Conservation (phyloP, 1,140 invertebrate species). For the Odontomachus brunneus region DNA sequence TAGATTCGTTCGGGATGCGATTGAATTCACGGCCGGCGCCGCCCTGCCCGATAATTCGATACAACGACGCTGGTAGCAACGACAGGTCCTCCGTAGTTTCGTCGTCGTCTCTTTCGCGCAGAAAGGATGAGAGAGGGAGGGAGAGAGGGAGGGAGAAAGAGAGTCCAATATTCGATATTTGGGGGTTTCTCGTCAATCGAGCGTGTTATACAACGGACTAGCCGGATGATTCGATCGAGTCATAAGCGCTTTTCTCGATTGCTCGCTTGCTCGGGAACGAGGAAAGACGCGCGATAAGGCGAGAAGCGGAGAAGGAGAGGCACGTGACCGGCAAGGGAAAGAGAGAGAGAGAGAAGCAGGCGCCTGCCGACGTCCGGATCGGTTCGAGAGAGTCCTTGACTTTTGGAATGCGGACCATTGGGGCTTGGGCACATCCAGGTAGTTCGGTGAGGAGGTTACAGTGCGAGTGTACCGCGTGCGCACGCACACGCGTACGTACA, state of each 20-base stretch:
- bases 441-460: conserved; percentile 55
- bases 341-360: conserved; percentile 20
- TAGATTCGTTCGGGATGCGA: neutral
- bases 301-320: neutral
- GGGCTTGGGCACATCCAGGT: conserved; percentile 69
- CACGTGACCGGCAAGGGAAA: conserved; percentile 18
- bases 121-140: neutral
- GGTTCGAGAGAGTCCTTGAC: conserved; percentile 75
- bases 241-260: conserved; percentile 63
- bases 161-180: neutral
- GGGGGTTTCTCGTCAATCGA: conserved; percentile 23
- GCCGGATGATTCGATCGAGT: conserved; percentile 31
- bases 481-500: conserved; percentile 19
- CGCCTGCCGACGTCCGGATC: conserved; percentile 66
- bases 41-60: conserved; percentile 11
- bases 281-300: conserved; percentile 32
- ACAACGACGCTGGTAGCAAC: no score
- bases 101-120: neutral
- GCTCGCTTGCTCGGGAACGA: conserved; percentile 33
- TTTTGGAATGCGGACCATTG: conserved; percentile 77
- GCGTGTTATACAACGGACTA: conserved; percentile 47
- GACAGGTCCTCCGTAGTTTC: neutral
- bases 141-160: neutral
- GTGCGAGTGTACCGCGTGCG: conserved; percentile 6
- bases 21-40: neutral